phyloP scores from a whole-genome alignment of 2,797 vertebrate species.

The Arnoldichthys spilopterus region DNA sequence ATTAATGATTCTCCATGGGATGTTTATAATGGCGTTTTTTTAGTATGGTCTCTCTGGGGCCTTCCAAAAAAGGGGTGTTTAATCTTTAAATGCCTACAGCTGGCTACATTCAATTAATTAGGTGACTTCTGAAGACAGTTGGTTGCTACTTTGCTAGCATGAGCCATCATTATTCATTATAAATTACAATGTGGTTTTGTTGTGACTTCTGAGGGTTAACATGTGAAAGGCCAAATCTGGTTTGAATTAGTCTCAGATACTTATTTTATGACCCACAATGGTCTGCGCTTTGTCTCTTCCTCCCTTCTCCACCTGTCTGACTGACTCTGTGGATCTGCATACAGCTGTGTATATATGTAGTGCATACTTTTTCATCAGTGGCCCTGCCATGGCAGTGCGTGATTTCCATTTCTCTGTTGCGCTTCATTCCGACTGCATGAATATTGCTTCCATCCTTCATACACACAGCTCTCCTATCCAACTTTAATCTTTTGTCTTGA shows the following conservation, averaged over 20 bases:
- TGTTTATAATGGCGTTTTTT: too few relatives aligned
- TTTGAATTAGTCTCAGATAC: constrained; percentile 5
- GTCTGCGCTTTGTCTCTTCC: constrained; percentile 10
- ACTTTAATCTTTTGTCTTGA: constrained; percentile 39
- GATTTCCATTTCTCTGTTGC: constrained; percentile 36
- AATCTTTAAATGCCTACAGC: too few relatives aligned
- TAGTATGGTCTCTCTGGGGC: too few relatives aligned
- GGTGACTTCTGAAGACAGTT: too few relatives aligned
- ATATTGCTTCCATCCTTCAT: constrained; percentile 48
- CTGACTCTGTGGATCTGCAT: constrained; percentile 24
- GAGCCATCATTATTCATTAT: not conserved
- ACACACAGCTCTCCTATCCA: not conserved
- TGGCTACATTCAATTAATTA: too few relatives aligned
- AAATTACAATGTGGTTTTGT: not conserved
- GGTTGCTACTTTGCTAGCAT: too few relatives aligned
- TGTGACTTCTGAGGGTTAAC: not conserved
- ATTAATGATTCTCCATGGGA: too few relatives aligned
- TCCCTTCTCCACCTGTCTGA: constrained; percentile 19
- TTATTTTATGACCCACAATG: constrained; percentile 12
- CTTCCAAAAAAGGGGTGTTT: too few relatives aligned
- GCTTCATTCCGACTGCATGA: constrained; percentile 31
- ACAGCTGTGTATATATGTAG: constrained; percentile 2
- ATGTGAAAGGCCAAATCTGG: not conserved
- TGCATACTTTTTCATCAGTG: not conserved
- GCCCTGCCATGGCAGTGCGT: constrained; percentile 1